Evolutionary conservation across 2,888 invertebrate genomes (phyloP).

Genomic region (Zygothrica quintamaculata): DNA sequence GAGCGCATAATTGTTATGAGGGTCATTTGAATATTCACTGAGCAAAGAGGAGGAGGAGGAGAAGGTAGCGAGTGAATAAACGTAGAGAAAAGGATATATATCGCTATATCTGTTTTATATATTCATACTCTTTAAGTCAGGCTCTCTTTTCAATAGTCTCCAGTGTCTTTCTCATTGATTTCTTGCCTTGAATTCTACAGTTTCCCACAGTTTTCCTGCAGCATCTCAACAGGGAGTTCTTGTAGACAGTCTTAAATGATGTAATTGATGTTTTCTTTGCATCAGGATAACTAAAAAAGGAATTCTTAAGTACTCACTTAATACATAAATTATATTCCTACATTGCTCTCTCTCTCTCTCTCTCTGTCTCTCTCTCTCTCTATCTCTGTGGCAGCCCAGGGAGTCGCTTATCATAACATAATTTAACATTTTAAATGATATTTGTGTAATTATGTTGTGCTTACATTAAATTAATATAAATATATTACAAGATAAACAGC

Average conservation of each 20-base stretch:
- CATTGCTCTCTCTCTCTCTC: too few species aligned
- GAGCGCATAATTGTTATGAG: constrained; percentile 71
- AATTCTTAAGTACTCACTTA: constrained; percentile 10
- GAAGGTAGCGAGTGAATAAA: too few species aligned
- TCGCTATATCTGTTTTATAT: too few species aligned
- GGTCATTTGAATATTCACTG: constrained; percentile 68
- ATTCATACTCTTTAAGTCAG: too few species aligned
- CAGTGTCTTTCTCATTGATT: too few species aligned
- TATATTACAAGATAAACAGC: constrained; percentile 64
- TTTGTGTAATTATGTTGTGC: constrained; percentile 68
- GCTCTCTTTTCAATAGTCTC: too few species aligned
- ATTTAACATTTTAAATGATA: constrained; percentile 62
- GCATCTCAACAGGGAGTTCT: too few species aligned
- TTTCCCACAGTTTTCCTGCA: not conserved
- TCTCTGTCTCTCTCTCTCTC: too few species aligned
- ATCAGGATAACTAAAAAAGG: constrained; percentile 24
- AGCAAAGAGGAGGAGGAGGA: constrained; percentile 2
- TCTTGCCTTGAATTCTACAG: too few species aligned
- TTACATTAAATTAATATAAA: constrained; percentile 57
- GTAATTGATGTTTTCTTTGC: constrained; percentile 19
- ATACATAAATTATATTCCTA: constrained; percentile 50
- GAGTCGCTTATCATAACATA: constrained; percentile 50
- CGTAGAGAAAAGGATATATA: too few species aligned
- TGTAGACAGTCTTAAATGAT: not conserved
- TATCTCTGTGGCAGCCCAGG: constrained; percentile 10